phyloP scores from a whole-genome alignment of 2,888 invertebrate genomes.

The Meganola albula region DNA sequence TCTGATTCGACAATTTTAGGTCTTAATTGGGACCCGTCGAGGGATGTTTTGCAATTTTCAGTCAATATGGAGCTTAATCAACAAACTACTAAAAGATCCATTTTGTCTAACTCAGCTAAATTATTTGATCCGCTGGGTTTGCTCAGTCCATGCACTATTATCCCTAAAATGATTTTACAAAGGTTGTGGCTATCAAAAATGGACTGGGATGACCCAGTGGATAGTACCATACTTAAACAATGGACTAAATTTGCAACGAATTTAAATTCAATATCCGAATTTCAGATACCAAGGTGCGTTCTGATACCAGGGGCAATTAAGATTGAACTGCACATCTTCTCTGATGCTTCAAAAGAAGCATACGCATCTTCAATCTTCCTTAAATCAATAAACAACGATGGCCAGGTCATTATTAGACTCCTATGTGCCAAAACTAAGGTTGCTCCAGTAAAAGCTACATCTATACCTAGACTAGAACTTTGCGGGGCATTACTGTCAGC shows the following conservation, averaged over 20 bases:
- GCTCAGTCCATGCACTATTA: conserved; percentile 4
- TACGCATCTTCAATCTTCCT: background rate
- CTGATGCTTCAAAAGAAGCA: background rate
- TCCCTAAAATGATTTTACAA: conserved; percentile 7
- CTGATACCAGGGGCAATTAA: too few relatives aligned
- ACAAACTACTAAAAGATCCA: background rate
- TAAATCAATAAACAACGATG: background rate
- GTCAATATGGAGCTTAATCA: background rate
- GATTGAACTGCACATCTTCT: conserved; percentile 4
- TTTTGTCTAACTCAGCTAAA: conserved; percentile 1
- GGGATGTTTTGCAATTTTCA: too few relatives aligned
- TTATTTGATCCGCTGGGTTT: conserved; percentile 7
- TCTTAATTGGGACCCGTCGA: too few relatives aligned
- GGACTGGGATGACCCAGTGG: conserved; percentile 4
- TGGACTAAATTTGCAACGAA: background rate
- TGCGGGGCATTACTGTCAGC: conserved; percentile 5
- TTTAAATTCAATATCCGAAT: background rate
- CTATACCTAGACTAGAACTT: conserved; percentile 11
- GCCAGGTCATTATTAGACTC: background rate
- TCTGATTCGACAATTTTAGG: too few relatives aligned
- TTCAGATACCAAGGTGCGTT: conserved; percentile 2
- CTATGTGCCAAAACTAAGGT: conserved; percentile 12
- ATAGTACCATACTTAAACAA: background rate
- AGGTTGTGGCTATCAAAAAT: conserved; percentile 4
- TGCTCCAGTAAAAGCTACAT: conserved; percentile 10